Evolutionary conservation across 2,888 invertebrate species (phyloP), one percentile per base, ranked within the genome.

Genomic region (Agrochola circellaris): DNA sequence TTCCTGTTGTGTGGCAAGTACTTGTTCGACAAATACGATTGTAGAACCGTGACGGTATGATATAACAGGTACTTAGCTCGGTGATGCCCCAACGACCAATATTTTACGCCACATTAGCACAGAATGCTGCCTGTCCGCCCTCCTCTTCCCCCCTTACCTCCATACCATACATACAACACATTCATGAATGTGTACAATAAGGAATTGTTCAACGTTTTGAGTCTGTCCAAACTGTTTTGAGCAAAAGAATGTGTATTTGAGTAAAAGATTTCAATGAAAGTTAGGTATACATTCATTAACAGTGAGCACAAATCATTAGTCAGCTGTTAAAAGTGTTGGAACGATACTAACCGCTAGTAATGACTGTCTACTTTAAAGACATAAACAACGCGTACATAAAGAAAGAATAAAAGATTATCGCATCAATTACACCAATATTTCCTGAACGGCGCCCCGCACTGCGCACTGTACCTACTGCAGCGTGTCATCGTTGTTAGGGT

Each of bases 91-190:
- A 75, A 61, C 73, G 66, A 73, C 60, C 84, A 86, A 84, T 88
- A 83, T 75, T 86, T 74, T 67, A 70, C 84, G 75, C 62, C 73
- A 76, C 73, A 77, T 88, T 86, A 77, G 71, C 48, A 58, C 66
- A 72, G 73, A 80, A 73, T 73, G 75, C 61, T 62, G 42, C 48
- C 60, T 51, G 68, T 13, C 26, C 38, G 15, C 15, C 56, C n/a
- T 73, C 13, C 15, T 0, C n/a, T n/a, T n/a, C 42, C 30, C 4
- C 8, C 26, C 38, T n/a, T 7, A 38, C 34, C 34, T 70, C 45
- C 38, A 58, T 58, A 42, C 60, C 34, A 34, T 34, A 38, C 7
- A 70, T 7, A 48, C 51, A 66, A 64, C 54, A 73, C 60, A 70
- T 61, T 65, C 58, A 73, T 66, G 48, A 80, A 66, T 51, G 48